Evolutionary conservation across 1,140 invertebrate genomes (phyloP).

Genomic region (Dendroctonus valens): DNA sequence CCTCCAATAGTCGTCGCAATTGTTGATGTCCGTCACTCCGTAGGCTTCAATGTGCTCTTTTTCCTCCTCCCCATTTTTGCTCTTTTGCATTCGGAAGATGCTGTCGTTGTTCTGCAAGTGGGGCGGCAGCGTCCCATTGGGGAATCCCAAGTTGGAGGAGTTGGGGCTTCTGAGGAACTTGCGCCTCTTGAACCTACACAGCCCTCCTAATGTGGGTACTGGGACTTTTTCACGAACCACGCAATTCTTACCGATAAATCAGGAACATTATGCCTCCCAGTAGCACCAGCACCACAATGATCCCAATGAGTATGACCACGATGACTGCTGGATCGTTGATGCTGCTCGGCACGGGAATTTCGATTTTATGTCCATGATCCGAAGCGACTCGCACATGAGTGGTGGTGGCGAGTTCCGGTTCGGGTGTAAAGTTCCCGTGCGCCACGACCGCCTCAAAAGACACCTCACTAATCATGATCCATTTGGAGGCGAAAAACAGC

Average conservation of each 20-base stretch:
- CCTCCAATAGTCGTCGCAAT: conserved; percentile 40
- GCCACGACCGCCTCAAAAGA: conserved; percentile 73
- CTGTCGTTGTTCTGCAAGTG: conserved; percentile 40
- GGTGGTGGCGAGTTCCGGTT: conserved; percentile 51
- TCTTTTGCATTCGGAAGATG: conserved; percentile 2
- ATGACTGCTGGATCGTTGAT: conserved; percentile 75
- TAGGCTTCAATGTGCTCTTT: conserved; percentile 48
- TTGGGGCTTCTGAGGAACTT: conserved; percentile 75
- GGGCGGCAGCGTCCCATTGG: conserved; percentile 42
- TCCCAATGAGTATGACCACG: conserved; percentile 77
- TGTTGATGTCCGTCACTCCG: conserved; percentile 49
- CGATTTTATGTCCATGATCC: conserved; percentile 51
- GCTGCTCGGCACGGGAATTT: conserved; percentile 64
- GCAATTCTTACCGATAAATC: conserved; percentile 57
- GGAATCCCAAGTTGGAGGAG: conserved; percentile 59
- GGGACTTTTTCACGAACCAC: not conserved
- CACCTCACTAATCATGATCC: conserved; percentile 88
- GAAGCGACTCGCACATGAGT: conserved; percentile 52
- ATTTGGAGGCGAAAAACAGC: conserved; percentile 77
- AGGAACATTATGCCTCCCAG: conserved; percentile 72
- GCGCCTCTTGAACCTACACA: conserved; percentile 61
- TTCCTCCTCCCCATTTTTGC: conserved; percentile 35
- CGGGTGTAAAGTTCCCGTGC: conserved; percentile 69
- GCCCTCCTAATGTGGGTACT: not conserved
- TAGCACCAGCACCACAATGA: conserved; percentile 75